phyloP scores from a whole-genome alignment of 2,797 vertebrate species.

The Antrozous pallidus region DNA sequence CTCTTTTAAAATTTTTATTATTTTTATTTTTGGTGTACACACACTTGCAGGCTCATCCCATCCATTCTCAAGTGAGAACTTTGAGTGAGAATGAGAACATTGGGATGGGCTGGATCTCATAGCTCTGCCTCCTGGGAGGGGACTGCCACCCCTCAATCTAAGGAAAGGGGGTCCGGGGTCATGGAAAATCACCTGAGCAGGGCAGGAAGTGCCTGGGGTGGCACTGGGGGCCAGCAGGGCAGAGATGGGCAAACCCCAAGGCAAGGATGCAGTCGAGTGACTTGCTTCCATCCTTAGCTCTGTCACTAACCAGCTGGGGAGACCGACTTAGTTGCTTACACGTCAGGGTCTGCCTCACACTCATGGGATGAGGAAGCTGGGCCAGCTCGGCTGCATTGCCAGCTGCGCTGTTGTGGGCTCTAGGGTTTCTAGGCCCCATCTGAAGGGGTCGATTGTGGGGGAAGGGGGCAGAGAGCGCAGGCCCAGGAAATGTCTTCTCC shows the following conservation, averaged over 20 bases:
- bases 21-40: not conserved
- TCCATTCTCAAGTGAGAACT: not conserved
- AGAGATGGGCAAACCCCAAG: no score
- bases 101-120: not conserved
- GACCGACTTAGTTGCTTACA: not conserved
- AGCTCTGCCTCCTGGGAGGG: not conserved
- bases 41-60: not conserved
- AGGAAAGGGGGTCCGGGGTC: not conserved
- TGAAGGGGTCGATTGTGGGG: not conserved
- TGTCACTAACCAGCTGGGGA: not conserved
- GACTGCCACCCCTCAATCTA: not conserved
- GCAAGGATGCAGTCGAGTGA: not conserved
- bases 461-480: not conserved
- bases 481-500: no score
- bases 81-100: not conserved
- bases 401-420: not conserved
- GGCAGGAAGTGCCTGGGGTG: not conserved
- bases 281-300: not conserved
- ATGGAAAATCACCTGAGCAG: not conserved
- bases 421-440: not conserved
- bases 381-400: not conserved
- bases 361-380: not conserved
- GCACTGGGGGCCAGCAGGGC: accelerated
- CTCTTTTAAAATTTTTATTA: no score
- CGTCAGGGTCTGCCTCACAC: not conserved